These are phyloP conservation scores for Bradypodion pumilum DNA, from an alignment of 2,797 vertebrate genomes.

Conservation along the genomic window DNA sequence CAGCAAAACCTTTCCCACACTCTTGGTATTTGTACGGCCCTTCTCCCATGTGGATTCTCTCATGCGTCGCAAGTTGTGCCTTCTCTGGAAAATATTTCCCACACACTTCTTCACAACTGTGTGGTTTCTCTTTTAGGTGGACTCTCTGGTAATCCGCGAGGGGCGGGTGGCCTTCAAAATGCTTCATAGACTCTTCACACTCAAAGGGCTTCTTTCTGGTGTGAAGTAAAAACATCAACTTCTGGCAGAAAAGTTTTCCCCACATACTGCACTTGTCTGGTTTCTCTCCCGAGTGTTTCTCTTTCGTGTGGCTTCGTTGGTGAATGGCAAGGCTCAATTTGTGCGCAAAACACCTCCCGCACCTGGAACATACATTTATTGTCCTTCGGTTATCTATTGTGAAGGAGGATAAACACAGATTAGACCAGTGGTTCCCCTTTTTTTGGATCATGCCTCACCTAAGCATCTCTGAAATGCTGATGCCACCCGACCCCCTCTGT, in stretches of 20 bases:
- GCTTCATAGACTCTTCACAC: neutral
- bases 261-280: neutral
- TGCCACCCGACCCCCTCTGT: too few relatives aligned
- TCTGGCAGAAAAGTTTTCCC: neutral
- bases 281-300: neutral
- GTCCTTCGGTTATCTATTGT: too few relatives aligned
- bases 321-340: neutral
- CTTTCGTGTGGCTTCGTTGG: neutral
- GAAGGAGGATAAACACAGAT: too few relatives aligned
- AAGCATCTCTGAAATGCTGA: too few relatives aligned
- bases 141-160: neutral
- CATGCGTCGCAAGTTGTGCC: neutral
- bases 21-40: neutral
- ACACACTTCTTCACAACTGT: neutral
- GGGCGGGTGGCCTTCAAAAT: neutral
- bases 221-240: neutral
- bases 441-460: too few relatives aligned
- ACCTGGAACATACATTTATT: neutral
- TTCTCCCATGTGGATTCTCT: neutral
- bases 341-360: neutral
- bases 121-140: neutral
- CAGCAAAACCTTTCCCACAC: neutral
- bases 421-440: too few relatives aligned
- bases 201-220: neutral
- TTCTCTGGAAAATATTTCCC: neutral